Percentiles rank a stretch among this genome's conserved stretches.
Evolutionary conservation across 2,797 vertebrate genomes (phyloP).

Genomic region (Benthosema pterotum): DNA sequence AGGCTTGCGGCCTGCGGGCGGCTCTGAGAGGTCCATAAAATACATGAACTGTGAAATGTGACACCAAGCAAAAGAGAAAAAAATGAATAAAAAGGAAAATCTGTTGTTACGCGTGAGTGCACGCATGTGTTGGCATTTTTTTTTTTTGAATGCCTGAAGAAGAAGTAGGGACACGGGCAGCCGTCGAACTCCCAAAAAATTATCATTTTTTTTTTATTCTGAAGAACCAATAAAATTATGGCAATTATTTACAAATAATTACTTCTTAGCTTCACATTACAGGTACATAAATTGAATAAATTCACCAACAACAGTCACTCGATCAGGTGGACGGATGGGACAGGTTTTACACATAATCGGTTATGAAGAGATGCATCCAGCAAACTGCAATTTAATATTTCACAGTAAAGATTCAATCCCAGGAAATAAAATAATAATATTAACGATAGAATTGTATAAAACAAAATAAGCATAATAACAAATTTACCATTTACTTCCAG

Average conservation of each 20-base stretch:
- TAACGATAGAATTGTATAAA: constrained; percentile 69
- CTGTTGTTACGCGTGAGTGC: constrained; percentile 7
- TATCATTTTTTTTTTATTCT: constrained; percentile 99
- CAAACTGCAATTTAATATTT: constrained; percentile 91
- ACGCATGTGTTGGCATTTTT: constrained; percentile 4
- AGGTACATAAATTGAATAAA: constrained; percentile 96
- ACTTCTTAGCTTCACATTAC: constrained; percentile 96
- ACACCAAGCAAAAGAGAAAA: background rate
- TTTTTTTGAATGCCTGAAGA: constrained; percentile 22
- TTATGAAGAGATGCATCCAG: constrained; percentile 91
- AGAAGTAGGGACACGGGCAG: constrained; percentile 57
- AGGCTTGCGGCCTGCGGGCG: constrained; percentile 22
- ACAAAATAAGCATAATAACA: constrained; percentile 80
- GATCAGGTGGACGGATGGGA: constrained; percentile 94
- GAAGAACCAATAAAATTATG: constrained; percentile 99
- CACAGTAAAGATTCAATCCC: constrained; percentile 87
- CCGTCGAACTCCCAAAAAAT: constrained; percentile 94
- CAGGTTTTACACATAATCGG: constrained; percentile 86
- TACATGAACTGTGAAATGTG: constrained; percentile 1
- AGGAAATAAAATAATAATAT: constrained; percentile 72
- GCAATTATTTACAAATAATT: constrained; percentile 99
- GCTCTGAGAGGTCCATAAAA: constrained; percentile 13
- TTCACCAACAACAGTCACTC: constrained; percentile 99
- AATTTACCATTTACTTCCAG: constrained; percentile 90
- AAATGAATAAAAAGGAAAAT: too few species aligned